Evolutionary conservation across 1,140 invertebrate genomes (phyloP), one percentile per base, ranked within the genome.

Genomic region (Ceratosolen solmsi): DNA sequence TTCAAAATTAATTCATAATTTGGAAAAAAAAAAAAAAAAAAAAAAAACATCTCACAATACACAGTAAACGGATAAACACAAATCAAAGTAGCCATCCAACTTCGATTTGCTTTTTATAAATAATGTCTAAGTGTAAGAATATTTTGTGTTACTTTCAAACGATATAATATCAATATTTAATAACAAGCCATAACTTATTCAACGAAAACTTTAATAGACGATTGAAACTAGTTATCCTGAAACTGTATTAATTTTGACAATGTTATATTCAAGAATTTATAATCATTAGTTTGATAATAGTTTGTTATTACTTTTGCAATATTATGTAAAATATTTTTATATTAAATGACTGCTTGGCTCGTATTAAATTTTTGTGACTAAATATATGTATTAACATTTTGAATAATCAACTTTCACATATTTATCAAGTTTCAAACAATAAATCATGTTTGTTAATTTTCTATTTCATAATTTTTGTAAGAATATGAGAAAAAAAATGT

Each of bases 321-420:
- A 65, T 20, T 65, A 60, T 25, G 2, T 51, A 65, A 65, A 65
- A 77, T 77, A 77, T 65, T 77, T 77, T 77, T 77, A 65, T 33
- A 77, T 49, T 33, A 22, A 30, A 27, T 76, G 56, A 76, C 74
- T 27, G 11, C 41, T 77, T 33, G 25, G 22, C 2, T 30, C 30
- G 9, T 77, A 77, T 49, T 77, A n/a, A 65, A 46, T 65, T 65
- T 77, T 65, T 49, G 17, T 46, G 46, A 70, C 46, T 25, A 54
- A 77, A 30, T 41, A 33, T 49, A 49, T 77, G 27, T 78, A 51
- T 54, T 54, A 51, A 68, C 49, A 54, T 33, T 68, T 17, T 46
- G 58, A 63, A 63, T 65, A 63, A 63, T 76, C 25, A 76, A 65
- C 25, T 63, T 8, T 65, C 58, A 33, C 46, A 25, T 33, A 65